Base-by-base conservation (phyloP, 2,797 vertebrate species). In the Pseudomugil gertrudae region DNA sequence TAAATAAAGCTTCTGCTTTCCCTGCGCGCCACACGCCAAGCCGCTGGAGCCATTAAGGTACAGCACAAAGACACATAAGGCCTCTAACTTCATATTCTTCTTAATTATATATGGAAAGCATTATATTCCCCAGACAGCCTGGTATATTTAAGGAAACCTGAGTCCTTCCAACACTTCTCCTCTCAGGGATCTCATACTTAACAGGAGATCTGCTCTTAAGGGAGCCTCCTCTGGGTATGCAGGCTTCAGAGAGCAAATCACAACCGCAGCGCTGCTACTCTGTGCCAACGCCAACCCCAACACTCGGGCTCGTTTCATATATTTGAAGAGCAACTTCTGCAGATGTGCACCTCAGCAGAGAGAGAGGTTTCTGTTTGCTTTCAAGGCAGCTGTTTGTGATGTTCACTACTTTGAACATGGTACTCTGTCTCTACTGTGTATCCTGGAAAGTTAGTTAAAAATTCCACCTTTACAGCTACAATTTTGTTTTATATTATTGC, bases 91-190 rank as follows among this genome's bases (percentile, higher is more conserved):
- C 43, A 56, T 51, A 58, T 81, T 84, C 72, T 24, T 79, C 84
- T 93, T 94, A 93, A 93, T 93, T 93, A 91, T 90, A 86, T 91
- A 90, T 80, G 87, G 81, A 88, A 86, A 72, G 58, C 84, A 85
- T 87, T 84, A 81, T 90, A 91, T 91, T 93, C 92, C 92, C 90
- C 63, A 57, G 91, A 87, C 53, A 23, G 56, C 55, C 17, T 38
- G 11, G 78, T 89, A 86, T 91, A 91, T 92, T 92, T 93, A 92
- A 93, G 85, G 90, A 83, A 89, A 84, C 57, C 80, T 83, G 63
- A 89, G 87, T 87, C 91, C 84, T 90, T 90, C 89, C 84, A 85
- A 89, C 82, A 68, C 74, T 86, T 88, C 86, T 87, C 70, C 89
- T 92, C 87, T 85, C 78, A 91, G 89, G 88, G 80, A 85, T 87